These are phyloP conservation scores for Xylota segnis DNA, from an alignment of 2,888 invertebrate species.

Conservation along the genomic window DNA sequence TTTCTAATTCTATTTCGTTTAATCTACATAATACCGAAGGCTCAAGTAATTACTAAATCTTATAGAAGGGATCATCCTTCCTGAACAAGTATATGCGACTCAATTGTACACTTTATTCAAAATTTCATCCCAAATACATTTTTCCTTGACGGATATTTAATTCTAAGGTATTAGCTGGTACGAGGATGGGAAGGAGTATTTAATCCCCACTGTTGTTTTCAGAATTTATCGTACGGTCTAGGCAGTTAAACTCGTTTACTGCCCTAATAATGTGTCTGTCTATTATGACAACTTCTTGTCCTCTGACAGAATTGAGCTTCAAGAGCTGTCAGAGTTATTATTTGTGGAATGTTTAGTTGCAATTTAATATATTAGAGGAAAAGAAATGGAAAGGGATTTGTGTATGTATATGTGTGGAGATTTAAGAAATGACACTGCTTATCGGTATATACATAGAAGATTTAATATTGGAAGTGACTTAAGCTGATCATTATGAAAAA, in stretches of 20 bases:
- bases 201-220: not conserved
- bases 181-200: not conserved
- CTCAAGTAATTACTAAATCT: too few species aligned
- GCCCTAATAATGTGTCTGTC: not conserved
- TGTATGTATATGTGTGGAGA: too few species aligned
- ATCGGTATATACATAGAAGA: too few species aligned
- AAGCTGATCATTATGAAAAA: too few species aligned
- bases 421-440: too few species aligned
- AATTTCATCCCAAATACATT: not conserved
- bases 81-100: not conserved
- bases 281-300: not conserved
- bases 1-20: too few species aligned
- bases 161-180: not conserved
- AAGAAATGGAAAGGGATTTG: too few species aligned
- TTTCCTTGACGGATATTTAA: not conserved
- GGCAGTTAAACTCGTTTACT: not conserved
- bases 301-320: not conserved
- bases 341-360: not conserved
- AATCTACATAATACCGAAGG: too few species aligned
- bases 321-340: not conserved
- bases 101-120: not conserved
- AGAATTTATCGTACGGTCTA: not conserved
- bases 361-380: too few species aligned
- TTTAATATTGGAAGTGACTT: too few species aligned
- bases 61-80: too few species aligned